Conservation (phyloP, 2,797 vertebrate species). For the Liasis olivaceus region DNA sequence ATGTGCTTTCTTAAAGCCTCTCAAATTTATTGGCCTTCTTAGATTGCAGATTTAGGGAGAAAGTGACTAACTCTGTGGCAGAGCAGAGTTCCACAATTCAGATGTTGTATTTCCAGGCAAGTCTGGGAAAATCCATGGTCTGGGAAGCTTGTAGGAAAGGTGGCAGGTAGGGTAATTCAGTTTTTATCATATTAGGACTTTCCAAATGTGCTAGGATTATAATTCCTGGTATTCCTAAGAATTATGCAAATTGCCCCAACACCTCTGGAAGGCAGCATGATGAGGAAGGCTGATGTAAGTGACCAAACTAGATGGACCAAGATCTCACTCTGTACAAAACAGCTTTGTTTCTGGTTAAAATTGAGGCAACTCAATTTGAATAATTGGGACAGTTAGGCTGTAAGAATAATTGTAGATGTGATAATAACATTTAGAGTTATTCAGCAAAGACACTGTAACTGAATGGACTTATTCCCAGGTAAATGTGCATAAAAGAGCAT, state of each 20-base stretch:
- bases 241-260: neutral
- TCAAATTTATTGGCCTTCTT: conserved; percentile 44
- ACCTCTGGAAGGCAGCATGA: neutral
- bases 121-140: too few species aligned
- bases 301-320: neutral
- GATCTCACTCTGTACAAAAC: neutral
- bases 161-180: neutral
- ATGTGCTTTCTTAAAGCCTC: neutral
- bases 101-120: neutral
- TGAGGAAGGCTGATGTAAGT: neutral
- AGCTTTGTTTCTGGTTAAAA: conserved; percentile 38
- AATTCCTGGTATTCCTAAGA: neutral
- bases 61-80: neutral
- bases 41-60: conserved; percentile 8
- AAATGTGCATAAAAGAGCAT: neutral
- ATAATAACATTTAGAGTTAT: neutral
- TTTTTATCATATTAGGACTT: neutral
- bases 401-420: neutral
- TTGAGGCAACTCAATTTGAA: neutral
- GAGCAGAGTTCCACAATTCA: neutral
- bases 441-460: neutral
- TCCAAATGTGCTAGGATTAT: neutral
- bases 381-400: neutral
- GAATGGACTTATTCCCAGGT: neutral
- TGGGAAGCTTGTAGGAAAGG: neutral